phyloP scores from a whole-genome alignment of 1,140 invertebrate genomes.

The Diachasma alloeum region DNA sequence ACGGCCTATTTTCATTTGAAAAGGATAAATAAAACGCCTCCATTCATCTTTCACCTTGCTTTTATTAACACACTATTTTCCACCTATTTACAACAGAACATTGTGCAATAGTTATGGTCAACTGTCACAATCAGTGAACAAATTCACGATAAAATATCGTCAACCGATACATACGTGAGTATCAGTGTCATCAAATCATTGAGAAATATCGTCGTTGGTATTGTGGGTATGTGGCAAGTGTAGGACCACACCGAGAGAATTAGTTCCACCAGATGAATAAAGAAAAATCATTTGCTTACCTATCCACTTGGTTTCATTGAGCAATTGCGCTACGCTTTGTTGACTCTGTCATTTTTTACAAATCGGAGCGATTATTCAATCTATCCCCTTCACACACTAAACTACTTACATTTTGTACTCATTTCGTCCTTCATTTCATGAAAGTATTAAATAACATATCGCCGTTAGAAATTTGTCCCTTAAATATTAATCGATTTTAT shows the following conservation, averaged over 20 bases:
- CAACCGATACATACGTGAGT: background rate
- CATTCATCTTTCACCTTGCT: no score
- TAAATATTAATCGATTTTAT: background rate
- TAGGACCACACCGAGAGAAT: background rate
- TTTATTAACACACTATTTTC: no score
- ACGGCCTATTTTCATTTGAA: no score
- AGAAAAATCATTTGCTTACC: background rate
- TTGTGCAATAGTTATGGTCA: background rate
- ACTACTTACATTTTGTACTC: background rate
- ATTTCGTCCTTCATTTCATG: background rate
- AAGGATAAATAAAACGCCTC: no score
- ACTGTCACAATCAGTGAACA: background rate
- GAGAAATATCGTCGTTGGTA: background rate
- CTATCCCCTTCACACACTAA: background rate
- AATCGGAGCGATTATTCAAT: background rate
- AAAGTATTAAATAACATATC: background rate
- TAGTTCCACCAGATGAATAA: constrained; percentile 10
- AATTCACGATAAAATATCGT: background rate
- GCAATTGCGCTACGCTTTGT: constrained; percentile 18
- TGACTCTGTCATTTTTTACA: background rate
- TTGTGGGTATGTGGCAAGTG: background rate
- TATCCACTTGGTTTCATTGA: constrained; percentile 12
- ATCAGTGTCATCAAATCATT: background rate
- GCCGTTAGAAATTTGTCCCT: background rate
- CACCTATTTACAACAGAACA: background rate